Evolutionary conservation across 2,888 invertebrate genomes (phyloP).

Genomic region (Tetheella fluctuosa): DNA sequence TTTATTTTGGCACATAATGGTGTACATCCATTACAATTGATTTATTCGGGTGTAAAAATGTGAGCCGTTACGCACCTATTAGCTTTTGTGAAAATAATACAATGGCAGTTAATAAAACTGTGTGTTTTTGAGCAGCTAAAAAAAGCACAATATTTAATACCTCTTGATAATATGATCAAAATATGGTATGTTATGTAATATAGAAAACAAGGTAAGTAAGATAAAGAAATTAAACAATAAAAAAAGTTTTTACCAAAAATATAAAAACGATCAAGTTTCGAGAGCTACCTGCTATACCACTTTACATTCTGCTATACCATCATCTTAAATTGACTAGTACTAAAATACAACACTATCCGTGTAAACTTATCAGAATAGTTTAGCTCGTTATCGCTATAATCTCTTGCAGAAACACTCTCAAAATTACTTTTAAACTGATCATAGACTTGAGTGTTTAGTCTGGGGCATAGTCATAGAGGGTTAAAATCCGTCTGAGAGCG

Average conservation of each 20-base stretch:
- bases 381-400: background rate
- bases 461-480: background rate
- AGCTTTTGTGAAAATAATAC: background rate
- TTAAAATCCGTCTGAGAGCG: constrained; percentile 24
- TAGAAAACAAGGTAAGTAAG: too few relatives aligned
- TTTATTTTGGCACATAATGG: constrained; percentile 13
- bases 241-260: too few relatives aligned
- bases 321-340: too few relatives aligned
- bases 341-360: background rate
- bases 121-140: too few relatives aligned
- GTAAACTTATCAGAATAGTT: background rate
- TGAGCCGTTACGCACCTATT: constrained; percentile 3
- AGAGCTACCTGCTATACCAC: too few relatives aligned
- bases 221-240: too few relatives aligned
- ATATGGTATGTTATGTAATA: too few relatives aligned
- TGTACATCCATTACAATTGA: constrained; percentile 15
- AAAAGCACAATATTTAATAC: too few relatives aligned
- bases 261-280: too few relatives aligned
- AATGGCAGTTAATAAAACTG: background rate
- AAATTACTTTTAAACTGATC: background rate
- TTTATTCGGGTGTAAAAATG: constrained; percentile 14
- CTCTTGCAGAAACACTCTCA: background rate
- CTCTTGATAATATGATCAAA: too few relatives aligned
- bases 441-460: background rate
- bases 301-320: too few relatives aligned